Conservation (phyloP, 2,888 invertebrate species). For the Cerceris ruficornis region DNA sequence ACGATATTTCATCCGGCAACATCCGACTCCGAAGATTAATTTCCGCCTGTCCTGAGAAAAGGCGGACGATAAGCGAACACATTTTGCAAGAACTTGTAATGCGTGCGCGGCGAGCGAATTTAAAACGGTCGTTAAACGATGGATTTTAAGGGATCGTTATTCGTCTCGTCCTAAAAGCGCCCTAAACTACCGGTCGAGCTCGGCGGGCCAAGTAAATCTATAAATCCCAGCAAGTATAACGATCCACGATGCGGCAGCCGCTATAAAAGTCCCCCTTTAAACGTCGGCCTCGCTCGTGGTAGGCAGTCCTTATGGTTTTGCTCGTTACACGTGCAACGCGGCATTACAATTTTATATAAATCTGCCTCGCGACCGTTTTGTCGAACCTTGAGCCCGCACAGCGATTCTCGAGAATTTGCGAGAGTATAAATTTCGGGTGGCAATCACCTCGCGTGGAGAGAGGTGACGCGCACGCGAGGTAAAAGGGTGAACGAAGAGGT, state of each 20-base stretch:
- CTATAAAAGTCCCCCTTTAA: conserved; percentile 63
- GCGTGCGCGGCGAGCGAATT: conserved; percentile 57
- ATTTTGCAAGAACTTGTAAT: conserved; percentile 31
- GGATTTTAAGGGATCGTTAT: conserved; percentile 65
- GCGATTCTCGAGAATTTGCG: conserved; percentile 72
- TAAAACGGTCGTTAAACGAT: conserved; percentile 67
- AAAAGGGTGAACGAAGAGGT: not conserved
- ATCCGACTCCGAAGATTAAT: not conserved
- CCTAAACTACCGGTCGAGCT: conserved; percentile 59
- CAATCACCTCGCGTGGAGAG: conserved; percentile 46
- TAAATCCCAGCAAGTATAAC: conserved; percentile 68
- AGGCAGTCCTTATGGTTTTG: conserved; percentile 51
- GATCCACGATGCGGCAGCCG: conserved; percentile 60
- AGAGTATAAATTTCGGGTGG: conserved; percentile 70
- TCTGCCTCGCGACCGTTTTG: conserved; percentile 61
- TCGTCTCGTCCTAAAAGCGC: conserved; percentile 58
- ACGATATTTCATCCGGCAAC: too few relatives aligned
- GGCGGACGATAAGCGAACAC: conserved; percentile 29
- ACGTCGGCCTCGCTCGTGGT: conserved; percentile 44
- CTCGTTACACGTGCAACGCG: conserved; percentile 62
- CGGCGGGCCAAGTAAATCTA: conserved; percentile 60
- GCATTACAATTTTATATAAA: conserved; percentile 68
- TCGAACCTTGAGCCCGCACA: conserved; percentile 56
- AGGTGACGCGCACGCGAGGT: conserved; percentile 22
- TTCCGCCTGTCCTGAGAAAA: conserved; percentile 6